Evolutionary conservation across 2,888 invertebrate species (phyloP).

Genomic region (Calameuta filiformis): DNA sequence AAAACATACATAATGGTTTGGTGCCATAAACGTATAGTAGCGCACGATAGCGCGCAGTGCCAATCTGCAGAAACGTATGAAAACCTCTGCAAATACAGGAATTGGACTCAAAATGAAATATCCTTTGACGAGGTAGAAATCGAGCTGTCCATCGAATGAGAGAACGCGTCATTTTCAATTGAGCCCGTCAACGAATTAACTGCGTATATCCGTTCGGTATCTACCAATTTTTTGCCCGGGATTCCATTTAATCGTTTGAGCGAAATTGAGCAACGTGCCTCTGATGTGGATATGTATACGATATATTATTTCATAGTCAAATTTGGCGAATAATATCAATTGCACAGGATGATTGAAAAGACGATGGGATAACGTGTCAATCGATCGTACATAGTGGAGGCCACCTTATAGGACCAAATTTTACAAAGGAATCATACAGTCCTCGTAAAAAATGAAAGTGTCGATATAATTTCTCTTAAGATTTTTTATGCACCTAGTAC

Average conservation of each 20-base stretch:
- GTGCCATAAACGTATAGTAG: too few relatives aligned
- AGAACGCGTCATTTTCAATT: not conserved
- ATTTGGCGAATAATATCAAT: not conserved
- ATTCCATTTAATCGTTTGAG: not conserved
- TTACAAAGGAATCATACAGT: too few relatives aligned
- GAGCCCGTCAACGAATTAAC: not conserved
- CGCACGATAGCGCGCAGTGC: not conserved
- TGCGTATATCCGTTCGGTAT: not conserved
- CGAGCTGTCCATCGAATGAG: not conserved
- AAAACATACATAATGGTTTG: not conserved
- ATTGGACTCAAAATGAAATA: not conserved
- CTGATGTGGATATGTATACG: not conserved
- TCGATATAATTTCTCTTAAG: not conserved
- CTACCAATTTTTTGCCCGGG: not conserved
- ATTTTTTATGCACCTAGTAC: not conserved
- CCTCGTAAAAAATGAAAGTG: not conserved
- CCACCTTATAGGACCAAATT: not conserved
- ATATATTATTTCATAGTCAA: not conserved
- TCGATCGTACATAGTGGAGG: too few relatives aligned
- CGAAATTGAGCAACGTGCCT: not conserved
- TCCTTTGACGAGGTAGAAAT: not conserved
- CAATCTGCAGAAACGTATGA: not conserved
- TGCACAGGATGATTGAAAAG: too few relatives aligned
- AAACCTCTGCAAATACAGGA: not conserved
- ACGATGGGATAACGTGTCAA: too few relatives aligned